Evolutionary conservation across 2,797 vertebrate species (phyloP), one percentile per base, ranked within the genome.

Genomic region (Numenius phaeopus): DNA sequence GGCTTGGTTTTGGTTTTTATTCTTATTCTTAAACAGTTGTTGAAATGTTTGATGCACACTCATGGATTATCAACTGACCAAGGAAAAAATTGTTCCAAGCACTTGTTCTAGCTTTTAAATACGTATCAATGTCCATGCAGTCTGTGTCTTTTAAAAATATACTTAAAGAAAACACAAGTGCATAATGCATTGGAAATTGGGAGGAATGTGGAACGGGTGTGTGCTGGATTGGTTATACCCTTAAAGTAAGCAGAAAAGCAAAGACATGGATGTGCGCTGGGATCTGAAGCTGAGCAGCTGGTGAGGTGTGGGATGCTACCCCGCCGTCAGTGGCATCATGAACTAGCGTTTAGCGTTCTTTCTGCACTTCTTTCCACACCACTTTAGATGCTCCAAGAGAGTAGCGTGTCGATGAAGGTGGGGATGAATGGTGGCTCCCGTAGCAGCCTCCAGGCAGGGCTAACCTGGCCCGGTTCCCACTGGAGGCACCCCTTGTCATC

Each of bases 301-400:
- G 37, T 40, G 81, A 37, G 70, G 73, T 22, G 39, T 7, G 37
- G 61, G n/a, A n/a, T 6, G 52, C 32, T 5, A 5, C 55, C 23
- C 7, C 0, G 1, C 44, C 2, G 2, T 7, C 40, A 32, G 40
- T n/a, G 32, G 11, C 47, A 55, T 7, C 22, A 8, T 37, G 5
- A 87, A 52, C 26, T 11, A 17, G 24, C n/a, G 40, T 34, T 70
- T 40, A 40, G 44, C 11, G 12, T 47, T 9, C 42, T 67, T 87
- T 39, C 57, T 70, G 23, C 10, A 14, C n/a, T 47, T 39, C 42
- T 87, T 80, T 67, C 40, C 39, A 37, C 10, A 24, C 11, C 19
- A 2, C 18, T 77, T 65, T 15, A 58, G 24, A 27, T 64, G 34
- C 22, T 47, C 9, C 3, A 30, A 30, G 39, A 66, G 44, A 57